These are phyloP conservation scores for Daubentonia madagascariensis DNA, from an alignment of 2,113 vertebrate genomes.

Conservation along the genomic window DNA sequence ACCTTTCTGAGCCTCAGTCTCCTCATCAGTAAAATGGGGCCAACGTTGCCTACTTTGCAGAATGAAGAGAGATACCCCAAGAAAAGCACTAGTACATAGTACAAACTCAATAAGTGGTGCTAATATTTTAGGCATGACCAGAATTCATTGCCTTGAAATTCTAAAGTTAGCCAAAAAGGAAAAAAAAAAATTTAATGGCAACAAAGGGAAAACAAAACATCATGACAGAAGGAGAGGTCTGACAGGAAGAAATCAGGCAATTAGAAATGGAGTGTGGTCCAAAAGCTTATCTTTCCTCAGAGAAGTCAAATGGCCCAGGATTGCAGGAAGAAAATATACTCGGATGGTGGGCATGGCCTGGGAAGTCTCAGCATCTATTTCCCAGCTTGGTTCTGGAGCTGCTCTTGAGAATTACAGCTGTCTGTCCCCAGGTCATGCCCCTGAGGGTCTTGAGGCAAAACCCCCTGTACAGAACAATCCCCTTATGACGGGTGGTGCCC, in stretches of 20 bases:
- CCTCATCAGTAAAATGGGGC: neutral
- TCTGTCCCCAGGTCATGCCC: neutral
- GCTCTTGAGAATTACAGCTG: too few species aligned
- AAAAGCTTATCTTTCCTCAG: neutral
- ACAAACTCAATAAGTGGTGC: neutral
- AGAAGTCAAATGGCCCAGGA: neutral
- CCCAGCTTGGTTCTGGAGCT: neutral
- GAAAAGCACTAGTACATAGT: neutral
- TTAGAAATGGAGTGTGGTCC: neutral
- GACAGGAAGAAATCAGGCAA: neutral
- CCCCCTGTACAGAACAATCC: neutral
- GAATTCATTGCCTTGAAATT: neutral
- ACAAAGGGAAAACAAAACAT: neutral
- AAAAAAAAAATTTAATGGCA: neutral
- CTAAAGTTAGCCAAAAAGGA: neutral
- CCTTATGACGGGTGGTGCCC: neutral
- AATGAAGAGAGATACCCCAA: neutral
- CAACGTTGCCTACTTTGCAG: neutral
- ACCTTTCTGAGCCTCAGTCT: neutral
- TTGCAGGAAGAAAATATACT: neutral
- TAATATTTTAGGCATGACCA: neutral
- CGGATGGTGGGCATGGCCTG: accelerated
- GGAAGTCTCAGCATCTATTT: neutral
- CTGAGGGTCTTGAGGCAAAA: neutral
- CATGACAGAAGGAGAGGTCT: neutral